Evolutionary conservation across 64 coral and sea anemone genomes (phyloP), one percentile per base, ranked within the genome.

Genomic region (Orbicella faveolata): DNA sequence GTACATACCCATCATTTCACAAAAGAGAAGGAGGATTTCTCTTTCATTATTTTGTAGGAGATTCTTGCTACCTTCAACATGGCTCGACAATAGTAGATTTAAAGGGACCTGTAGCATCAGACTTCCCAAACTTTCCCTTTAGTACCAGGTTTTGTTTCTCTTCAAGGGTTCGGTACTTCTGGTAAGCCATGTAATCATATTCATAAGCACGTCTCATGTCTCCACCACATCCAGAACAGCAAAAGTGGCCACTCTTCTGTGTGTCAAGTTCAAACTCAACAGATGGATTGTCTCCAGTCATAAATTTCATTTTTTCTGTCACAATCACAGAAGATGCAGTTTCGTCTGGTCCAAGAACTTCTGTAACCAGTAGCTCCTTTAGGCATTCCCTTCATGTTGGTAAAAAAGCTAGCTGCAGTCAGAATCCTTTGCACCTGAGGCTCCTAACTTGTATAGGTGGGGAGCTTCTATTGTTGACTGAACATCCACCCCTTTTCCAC

Each of bases 1-100:
- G 41, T 41, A 90, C 33, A 88, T 88, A 15, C 86, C 86, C 86
- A 77, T 69, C 86, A 81, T 90, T 44, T 90, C 76, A 90, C 64
- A 90, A 21, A 81, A 74, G 5, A 79, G 65, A 41, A 73, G 20
- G 2, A 90, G 63, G n/a, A 81, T 20, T 20, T 70, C 11, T 7
- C 36, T 81, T 1, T 20, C 67, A 7, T 72, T 52, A 21, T 66
- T 10, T 23, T 13, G 59, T 30, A 62, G 35, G 5, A 78, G 41
- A 75, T 36, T 34, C 14, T 51, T 78, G 75, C 21, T 52, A 78
- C 75, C 75, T 78, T 2, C 23, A 78, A 51, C 1, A 53, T 5
- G 15, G 75, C 75, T 20, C 44, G 20, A 23, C 36, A 23, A 20
- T 78, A 52, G 75, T 78, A 18, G 9, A 26, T 39, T 61, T 33